Conservation (phyloP, 2,113 vertebrate species). For the Tetrax tetrax region DNA sequence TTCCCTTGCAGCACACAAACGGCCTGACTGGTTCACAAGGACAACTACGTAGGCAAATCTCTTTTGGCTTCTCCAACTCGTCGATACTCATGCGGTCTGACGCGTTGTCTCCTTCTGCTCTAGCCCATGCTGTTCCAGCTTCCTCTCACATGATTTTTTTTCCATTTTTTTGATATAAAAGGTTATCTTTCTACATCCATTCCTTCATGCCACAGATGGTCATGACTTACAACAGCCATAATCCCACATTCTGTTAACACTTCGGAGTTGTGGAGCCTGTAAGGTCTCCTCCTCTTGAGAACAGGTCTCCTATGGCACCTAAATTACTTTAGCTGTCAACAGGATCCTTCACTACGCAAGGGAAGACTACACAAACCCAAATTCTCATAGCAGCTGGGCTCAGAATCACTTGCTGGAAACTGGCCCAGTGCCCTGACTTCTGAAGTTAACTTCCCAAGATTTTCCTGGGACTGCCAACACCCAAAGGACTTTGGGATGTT, state of each 20-base stretch:
- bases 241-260: not conserved
- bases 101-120: not conserved
- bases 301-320: not conserved
- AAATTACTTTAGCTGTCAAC: not conserved
- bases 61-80: not conserved
- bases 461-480: not conserved
- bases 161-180: not conserved
- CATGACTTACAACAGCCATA: not conserved
- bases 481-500: not conserved
- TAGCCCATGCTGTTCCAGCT: not conserved
- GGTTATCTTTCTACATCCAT: not conserved
- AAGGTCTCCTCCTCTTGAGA: not conserved
- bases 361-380: not conserved
- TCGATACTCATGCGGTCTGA: not conserved
- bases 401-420: not conserved
- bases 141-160: not conserved
- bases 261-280: not conserved
- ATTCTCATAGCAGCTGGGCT: not conserved
- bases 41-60: not conserved
- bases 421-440: not conserved
- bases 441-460: not conserved
- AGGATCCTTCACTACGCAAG: not conserved
- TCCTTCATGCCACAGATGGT: not conserved
- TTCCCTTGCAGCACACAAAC: not conserved
- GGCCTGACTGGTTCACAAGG: not conserved